Conservation (phyloP, 2,113 vertebrate genomes). For the Myrmecobius fasciatus region DNA sequence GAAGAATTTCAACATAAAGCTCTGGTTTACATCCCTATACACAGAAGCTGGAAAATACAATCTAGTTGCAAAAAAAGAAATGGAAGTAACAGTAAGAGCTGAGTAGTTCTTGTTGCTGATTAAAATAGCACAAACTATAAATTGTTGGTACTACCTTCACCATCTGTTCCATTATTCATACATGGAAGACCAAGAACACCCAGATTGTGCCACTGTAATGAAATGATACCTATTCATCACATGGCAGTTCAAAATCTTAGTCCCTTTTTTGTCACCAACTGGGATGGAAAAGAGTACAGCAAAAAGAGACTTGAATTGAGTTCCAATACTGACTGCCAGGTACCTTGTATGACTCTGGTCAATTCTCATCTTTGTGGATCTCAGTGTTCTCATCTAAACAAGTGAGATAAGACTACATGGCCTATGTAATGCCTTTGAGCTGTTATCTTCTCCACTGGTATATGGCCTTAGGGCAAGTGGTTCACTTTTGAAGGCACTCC, state of each 20-base stretch:
- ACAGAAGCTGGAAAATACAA: slow-evolving; percentile 39
- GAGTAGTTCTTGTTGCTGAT: slow-evolving; percentile 14
- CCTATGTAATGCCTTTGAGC: not conserved
- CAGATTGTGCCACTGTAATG: not conserved
- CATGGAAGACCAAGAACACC: not conserved
- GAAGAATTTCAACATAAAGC: slow-evolving; percentile 55
- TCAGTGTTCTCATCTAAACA: not conserved
- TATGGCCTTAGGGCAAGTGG: not conserved
- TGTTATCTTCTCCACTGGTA: not conserved
- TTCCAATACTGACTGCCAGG: not conserved
- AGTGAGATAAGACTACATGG: not conserved
- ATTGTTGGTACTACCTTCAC: slow-evolving; percentile 5
- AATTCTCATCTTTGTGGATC: not conserved
- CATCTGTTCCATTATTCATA: not conserved
- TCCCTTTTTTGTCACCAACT: not conserved
- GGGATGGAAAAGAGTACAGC: not conserved
- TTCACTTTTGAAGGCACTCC: not conserved
- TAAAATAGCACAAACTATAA: slow-evolving; percentile 1
- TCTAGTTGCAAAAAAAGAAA: slow-evolving; percentile 54
- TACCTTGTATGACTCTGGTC: not conserved
- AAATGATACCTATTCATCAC: not conserved
- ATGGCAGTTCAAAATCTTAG: not conserved
- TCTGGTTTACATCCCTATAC: slow-evolving; percentile 29
- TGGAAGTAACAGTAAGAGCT: not conserved
- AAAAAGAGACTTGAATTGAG: not conserved